Evolutionary conservation across 2,888 invertebrate genomes (phyloP).

Genomic region (Tetheella fluctuosa): DNA sequence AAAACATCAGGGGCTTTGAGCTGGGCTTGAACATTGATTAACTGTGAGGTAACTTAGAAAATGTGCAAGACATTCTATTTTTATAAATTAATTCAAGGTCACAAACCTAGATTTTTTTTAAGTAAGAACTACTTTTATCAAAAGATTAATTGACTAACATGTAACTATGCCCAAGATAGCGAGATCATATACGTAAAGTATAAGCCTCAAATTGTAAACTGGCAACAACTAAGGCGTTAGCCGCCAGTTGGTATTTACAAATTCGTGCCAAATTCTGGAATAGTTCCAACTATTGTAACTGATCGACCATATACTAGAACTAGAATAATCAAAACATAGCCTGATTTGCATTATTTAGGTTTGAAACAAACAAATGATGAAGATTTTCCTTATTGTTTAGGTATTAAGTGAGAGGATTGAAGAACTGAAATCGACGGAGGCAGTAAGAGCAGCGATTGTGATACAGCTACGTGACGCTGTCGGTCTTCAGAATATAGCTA

Average conservation of each 20-base stretch:
- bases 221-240: background rate
- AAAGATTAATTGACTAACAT: no score
- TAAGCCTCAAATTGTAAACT: background rate
- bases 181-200: background rate
- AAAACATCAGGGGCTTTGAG: background rate
- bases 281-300: background rate
- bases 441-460: constrained; percentile 92
- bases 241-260: background rate
- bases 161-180: background rate
- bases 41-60: background rate
- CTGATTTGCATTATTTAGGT: no score
- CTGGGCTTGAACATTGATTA: background rate
- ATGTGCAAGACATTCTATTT: background rate
- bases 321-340: background rate
- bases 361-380: no score
- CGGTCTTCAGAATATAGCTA: constrained; percentile 88
- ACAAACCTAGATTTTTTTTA: background rate
- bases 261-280: background rate
- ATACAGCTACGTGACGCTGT: constrained; percentile 94
- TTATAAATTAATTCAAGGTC: background rate
- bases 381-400: constrained; percentile 31
- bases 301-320: background rate
- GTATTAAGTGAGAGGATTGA: constrained; percentile 86
- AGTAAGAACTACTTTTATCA: no score
- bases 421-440: constrained; percentile 91